phyloP scores from a whole-genome alignment of 2,113 vertebrate species.

The Copsychus sechellarum region DNA sequence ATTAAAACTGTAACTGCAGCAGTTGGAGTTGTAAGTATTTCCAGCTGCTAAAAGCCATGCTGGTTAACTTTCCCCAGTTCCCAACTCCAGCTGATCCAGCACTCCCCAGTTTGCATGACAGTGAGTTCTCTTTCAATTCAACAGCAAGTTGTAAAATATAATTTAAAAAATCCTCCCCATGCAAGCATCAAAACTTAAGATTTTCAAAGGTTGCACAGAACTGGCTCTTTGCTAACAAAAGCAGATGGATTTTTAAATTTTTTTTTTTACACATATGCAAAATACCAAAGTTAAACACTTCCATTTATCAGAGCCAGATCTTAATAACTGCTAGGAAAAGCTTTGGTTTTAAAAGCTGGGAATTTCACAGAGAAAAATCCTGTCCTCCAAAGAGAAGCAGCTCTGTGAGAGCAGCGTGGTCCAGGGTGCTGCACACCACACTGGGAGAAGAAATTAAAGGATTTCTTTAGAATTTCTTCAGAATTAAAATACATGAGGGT shows the following conservation, averaged over 20 bases:
- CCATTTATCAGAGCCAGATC: background rate
- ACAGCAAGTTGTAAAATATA: background rate
- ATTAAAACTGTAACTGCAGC: background rate
- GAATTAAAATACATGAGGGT: fast-evolving
- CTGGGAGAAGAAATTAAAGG: background rate
- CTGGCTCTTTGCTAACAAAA: background rate
- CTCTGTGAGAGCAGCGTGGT: background rate
- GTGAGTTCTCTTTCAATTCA: background rate
- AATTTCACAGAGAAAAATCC: background rate
- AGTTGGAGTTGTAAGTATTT: background rate
- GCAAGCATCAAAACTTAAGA: background rate
- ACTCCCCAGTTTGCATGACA: background rate
- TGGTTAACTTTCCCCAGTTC: background rate
- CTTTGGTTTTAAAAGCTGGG: background rate
- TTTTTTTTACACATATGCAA: background rate
- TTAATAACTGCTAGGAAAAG: background rate
- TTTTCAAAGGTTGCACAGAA: background rate
- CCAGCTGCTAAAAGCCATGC: background rate
- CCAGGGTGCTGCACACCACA: background rate
- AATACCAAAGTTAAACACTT: background rate
- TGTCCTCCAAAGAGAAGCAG: background rate
- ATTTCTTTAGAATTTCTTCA: background rate
- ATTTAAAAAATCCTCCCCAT: background rate
- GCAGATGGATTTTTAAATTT: background rate
- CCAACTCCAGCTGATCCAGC: background rate